Percentiles rank a stretch among this genome's conserved stretches.
Conservation (phyloP, 2,888 invertebrate genomes). For the Drosophila melanosoma region DNA sequence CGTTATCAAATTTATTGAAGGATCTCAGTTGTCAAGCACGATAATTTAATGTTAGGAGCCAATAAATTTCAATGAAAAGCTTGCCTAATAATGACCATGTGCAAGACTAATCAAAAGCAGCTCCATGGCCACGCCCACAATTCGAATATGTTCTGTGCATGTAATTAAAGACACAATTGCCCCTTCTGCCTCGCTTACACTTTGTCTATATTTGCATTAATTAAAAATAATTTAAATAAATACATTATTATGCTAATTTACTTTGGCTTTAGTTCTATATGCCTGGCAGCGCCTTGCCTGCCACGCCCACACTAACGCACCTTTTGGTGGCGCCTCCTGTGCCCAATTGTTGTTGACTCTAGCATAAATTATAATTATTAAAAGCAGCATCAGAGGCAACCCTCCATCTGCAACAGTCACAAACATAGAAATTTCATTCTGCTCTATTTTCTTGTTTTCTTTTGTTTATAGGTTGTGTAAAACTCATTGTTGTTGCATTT, state of each 20-base stretch:
- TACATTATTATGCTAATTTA: slow-evolving; percentile 34
- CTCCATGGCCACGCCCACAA: neutral
- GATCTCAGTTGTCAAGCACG: slow-evolving; percentile 12
- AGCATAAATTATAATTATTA: slow-evolving; percentile 72
- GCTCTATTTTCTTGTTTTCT: slow-evolving; percentile 13
- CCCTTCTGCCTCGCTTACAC: neutral
- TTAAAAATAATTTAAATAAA: neutral
- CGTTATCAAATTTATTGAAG: slow-evolving; percentile 5
- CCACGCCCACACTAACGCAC: slow-evolving; percentile 11
- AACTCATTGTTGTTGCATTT: slow-evolving; percentile 9
- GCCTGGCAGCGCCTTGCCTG: slow-evolving; percentile 9
- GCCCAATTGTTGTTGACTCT: slow-evolving; percentile 66
- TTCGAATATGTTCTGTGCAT: neutral
- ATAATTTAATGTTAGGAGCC: neutral
- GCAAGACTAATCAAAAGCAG: neutral
- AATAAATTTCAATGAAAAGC: neutral
- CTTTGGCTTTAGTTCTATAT: slow-evolving; percentile 33
- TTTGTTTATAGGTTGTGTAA: slow-evolving; percentile 38
- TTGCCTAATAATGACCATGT: neutral
- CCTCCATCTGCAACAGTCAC: slow-evolving; percentile 13
- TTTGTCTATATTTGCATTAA: neutral
- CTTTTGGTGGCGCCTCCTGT: slow-evolving; percentile 34
- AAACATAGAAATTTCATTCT: slow-evolving; percentile 45
- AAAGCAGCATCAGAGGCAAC: slow-evolving; percentile 47
- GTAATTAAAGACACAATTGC: neutral